Conservation (phyloP, 2,888 invertebrate species). For the Drosophila trichaetosa region DNA sequence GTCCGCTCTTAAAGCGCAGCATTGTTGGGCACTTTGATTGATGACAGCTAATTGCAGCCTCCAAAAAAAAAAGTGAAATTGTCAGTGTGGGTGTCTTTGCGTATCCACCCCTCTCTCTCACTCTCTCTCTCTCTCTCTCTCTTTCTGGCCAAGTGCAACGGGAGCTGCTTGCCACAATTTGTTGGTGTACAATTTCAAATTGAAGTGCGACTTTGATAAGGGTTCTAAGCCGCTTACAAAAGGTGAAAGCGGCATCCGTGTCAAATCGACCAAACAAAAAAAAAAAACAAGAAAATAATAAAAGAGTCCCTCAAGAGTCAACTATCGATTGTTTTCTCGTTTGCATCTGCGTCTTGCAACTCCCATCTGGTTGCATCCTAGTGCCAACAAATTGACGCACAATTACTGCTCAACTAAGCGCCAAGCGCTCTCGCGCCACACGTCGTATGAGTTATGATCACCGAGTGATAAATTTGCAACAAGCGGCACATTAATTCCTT, state of each 20-base stretch:
- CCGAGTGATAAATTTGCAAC: constrained; percentile 60
- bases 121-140: not conserved
- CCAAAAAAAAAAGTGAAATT: constrained; percentile 67
- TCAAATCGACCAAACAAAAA: not conserved
- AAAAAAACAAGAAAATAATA: not conserved
- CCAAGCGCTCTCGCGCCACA: constrained; percentile 53
- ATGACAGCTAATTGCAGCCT: constrained; percentile 81
- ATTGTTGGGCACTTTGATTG: constrained; percentile 77
- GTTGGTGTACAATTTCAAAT: constrained; percentile 14
- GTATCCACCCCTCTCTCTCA: not conserved
- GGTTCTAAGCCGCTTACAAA: constrained; percentile 67
- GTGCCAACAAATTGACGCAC: constrained; percentile 70
- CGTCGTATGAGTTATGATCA: constrained; percentile 73
- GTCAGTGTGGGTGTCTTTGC: constrained; percentile 56
- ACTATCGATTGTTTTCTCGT: not conserved
- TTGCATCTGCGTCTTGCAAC: not conserved
- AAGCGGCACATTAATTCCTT: constrained; percentile 54
- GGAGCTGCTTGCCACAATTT: constrained; percentile 21
- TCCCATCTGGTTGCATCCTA: constrained; percentile 21
- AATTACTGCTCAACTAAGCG: constrained; percentile 74
- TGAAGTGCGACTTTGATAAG: constrained; percentile 62
- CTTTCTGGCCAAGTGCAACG: constrained; percentile 4
- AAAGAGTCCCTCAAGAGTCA: not conserved
- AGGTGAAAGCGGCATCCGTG: constrained; percentile 55
- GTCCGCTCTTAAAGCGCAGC: constrained; percentile 31